Evolutionary conservation across 92 coral and sea anemone genomes (phyloP).

Genomic region (Epizoanthus illoricatus): DNA sequence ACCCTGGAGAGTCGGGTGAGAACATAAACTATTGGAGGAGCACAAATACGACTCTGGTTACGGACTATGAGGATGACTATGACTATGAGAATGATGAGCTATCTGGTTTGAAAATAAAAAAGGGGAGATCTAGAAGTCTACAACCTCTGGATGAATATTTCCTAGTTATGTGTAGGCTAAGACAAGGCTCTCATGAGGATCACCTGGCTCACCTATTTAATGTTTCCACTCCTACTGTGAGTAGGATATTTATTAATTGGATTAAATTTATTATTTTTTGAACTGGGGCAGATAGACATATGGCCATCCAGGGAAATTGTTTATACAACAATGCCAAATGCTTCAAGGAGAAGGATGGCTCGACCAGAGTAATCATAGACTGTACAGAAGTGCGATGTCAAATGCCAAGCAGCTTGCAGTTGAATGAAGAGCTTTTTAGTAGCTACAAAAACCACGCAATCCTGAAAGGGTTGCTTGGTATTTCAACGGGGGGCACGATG

Average conservation of each 20-base stretch:
- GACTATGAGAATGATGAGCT: too few relatives aligned
- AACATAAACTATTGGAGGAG: constrained; percentile 36
- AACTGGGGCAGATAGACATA: constrained; percentile 41
- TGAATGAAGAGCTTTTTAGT: constrained; percentile 19
- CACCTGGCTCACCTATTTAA: constrained; percentile 55
- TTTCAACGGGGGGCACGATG: constrained; percentile 17
- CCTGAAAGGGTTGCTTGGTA: neutral
- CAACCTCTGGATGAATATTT: constrained; percentile 50
- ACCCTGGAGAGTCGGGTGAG: constrained; percentile 34
- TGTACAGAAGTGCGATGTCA: constrained; percentile 59
- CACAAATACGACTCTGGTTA: constrained; percentile 8
- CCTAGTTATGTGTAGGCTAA: constrained; percentile 61
- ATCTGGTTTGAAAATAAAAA: constrained; percentile 2
- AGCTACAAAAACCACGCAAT: constrained; percentile 20
- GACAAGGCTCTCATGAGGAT: constrained; percentile 60
- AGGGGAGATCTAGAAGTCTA: constrained; percentile 40
- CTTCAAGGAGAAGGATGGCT: constrained; percentile 44
- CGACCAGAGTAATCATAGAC: constrained; percentile 52
- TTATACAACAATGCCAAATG: constrained; percentile 57
- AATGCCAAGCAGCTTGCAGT: constrained; percentile 63
- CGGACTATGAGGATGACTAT: too few relatives aligned
- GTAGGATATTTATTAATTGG: constrained; percentile 52
- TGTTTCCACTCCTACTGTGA: constrained; percentile 56
- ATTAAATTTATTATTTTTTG: constrained; percentile 58
- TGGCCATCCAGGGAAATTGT: constrained; percentile 61